Base-by-base conservation (phyloP, 2,797 vertebrate genomes). In the Acropternis orthonyx region DNA sequence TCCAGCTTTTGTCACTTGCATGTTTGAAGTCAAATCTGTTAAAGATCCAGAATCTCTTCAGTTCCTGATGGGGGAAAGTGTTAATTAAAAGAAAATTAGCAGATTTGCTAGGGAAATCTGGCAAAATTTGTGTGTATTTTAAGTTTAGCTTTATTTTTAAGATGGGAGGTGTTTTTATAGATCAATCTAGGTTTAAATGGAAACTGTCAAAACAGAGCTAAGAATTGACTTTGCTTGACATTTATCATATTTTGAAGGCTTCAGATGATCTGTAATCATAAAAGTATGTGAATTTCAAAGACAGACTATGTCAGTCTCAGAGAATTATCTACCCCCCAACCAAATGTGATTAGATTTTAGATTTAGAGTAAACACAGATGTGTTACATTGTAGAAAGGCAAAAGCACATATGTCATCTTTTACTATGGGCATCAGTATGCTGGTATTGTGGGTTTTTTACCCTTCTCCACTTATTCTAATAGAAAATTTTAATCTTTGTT, bases 341-440 rank as follows among this genome's bases (percentile, higher is more conserved):
- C 32, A 89, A 96, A 76, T 90, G 55, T 69, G 76, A 76, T 86
- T 73, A 73, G 66, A 66, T 84, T 85, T 88, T 73, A 72, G 46
- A 88, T 96, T 65, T 59, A 89, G 49, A 85, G 65, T 88, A 92
- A 93, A 88, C 73, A 89, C 73, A 95, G 66, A 90, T 90, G 54
- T 77, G 49, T 85, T 92, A 43, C 15, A 37, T 79, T 89, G 67
- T 59, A 71, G 54, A 79, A 88, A 91, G 73, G 37, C 61, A 92
- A 85, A 93, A 92, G 36, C 79, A 30, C 63, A 63, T 83, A 12
- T 85, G 10, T 68, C 81, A 36, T n/a, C 44, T 81, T 94, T 65
- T 73, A 41, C 76, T 78, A 4, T 49, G 34, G 51, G 27, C 1
- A 1, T 78, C 48, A 62, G 26, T 63, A 28, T 56, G 63, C 36